Conservation (phyloP, 2,888 invertebrate species). For the Rotaria sp. region DNA sequence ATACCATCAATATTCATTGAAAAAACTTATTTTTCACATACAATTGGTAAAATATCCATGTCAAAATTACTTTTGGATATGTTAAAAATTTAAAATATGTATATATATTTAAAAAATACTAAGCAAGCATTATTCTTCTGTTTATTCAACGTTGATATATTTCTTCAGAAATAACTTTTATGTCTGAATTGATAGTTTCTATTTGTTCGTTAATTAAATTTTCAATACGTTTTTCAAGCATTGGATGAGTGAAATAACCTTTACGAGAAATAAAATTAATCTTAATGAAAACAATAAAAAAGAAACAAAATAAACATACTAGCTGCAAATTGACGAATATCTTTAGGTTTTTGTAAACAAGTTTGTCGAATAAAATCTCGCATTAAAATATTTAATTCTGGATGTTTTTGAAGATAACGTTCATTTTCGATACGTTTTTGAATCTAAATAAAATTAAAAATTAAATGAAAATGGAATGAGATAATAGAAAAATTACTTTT, state of each 20-base stretch:
- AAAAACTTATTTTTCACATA: constrained; percentile 81
- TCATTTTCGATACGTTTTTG: constrained; percentile 16
- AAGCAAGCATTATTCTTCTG: not conserved
- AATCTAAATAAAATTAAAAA: not conserved
- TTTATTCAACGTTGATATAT: constrained; percentile 24
- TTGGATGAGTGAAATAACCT: constrained; percentile 25
- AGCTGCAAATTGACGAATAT: constrained; percentile 19
- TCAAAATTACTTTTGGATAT: constrained; percentile 94
- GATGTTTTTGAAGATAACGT: constrained; percentile 23
- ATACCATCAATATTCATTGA: constrained; percentile 76
- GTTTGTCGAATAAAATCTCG: constrained; percentile 12
- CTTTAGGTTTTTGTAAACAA: not conserved
- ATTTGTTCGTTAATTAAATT: not conserved
- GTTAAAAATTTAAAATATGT: constrained; percentile 70
- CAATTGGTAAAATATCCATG: constrained; percentile 90
- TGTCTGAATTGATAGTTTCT: not conserved
- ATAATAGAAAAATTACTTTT: not conserved
- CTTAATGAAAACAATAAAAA: not conserved
- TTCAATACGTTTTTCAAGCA: constrained; percentile 21
- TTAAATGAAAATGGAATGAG: not conserved
- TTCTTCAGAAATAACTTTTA: not conserved
- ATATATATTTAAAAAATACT: not conserved
- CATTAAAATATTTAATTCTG: not conserved
- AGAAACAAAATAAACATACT: not conserved
- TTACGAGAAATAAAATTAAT: not conserved